Percentiles rank a stretch among this genome's conserved stretches.
Evolutionary conservation across 2,888 invertebrate genomes (phyloP).

Genomic region (Mesodorylaimus sp.): DNA sequence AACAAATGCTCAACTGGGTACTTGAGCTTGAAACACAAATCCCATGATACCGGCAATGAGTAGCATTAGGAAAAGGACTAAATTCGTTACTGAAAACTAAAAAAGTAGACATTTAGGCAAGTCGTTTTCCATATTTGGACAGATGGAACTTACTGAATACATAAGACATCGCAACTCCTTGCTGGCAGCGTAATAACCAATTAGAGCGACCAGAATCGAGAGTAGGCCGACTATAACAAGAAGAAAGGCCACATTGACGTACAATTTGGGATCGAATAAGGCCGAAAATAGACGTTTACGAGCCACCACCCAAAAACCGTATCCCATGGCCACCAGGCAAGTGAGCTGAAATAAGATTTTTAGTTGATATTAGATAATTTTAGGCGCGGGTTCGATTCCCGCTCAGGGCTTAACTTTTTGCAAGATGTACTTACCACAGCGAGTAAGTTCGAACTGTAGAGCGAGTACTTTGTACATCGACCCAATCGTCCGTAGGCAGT

Average conservation of each 20-base stretch:
- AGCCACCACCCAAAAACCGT: conserved; percentile 23
- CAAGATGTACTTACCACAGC: not conserved
- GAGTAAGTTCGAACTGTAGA: not conserved
- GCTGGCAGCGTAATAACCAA: conserved; percentile 19
- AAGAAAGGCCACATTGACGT: conserved; percentile 24
- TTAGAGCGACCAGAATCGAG: conserved; percentile 18
- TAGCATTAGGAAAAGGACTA: conserved; percentile 24
- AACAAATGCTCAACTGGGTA: conserved; percentile 2
- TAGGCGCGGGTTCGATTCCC: not conserved
- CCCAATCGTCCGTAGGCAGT: conserved; percentile 3
- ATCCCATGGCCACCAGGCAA: conserved; percentile 13
- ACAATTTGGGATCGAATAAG: conserved; percentile 23
- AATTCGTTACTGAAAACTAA: conserved; percentile 22
- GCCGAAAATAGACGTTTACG: conserved; percentile 23
- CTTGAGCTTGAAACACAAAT: conserved; percentile 24
- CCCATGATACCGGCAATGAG: conserved; percentile 27
- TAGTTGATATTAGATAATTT: not conserved
- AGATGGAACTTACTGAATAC: conserved; percentile 19
- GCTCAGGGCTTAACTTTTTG: not conserved
- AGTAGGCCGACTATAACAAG: conserved; percentile 17
- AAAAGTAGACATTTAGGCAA: conserved; percentile 13
- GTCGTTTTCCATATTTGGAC: no score
- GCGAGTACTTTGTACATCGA: not conserved
- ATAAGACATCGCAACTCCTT: conserved; percentile 25
- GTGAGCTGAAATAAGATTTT: not conserved